phyloP scores from a whole-genome alignment of 2,113 vertebrate species.

The Todiramphus saurophagus region DNA sequence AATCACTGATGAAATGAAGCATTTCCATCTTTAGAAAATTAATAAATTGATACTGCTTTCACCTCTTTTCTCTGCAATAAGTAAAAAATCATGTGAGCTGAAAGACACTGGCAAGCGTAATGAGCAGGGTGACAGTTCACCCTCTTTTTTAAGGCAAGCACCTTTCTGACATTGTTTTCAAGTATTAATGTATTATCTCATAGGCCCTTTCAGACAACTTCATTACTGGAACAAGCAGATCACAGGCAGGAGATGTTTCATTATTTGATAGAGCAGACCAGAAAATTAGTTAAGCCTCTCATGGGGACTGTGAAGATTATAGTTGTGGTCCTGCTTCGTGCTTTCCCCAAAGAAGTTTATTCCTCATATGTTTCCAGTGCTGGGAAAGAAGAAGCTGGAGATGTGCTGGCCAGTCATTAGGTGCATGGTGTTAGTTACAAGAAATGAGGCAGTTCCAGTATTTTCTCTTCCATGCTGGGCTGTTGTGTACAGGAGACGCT shows the following conservation, averaged over 20 bases:
- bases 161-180: not conserved
- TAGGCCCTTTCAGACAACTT: not conserved
- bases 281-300: not conserved
- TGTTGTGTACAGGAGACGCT: not conserved
- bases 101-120: not conserved
- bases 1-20: not conserved
- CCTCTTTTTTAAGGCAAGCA: not conserved
- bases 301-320: rapidly evolving
- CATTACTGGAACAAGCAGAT: not conserved
- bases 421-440: not conserved
- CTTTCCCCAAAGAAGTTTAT: not conserved
- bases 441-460: not conserved
- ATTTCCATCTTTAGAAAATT: not conserved
- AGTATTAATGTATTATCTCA: not conserved
- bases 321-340: not conserved
- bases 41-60: not conserved
- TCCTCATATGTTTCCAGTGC: not conserved
- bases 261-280: not conserved
- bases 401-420: not conserved
- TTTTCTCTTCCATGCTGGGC: rapidly evolving
- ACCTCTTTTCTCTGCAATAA: not conserved
- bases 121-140: not conserved
- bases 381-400: not conserved
- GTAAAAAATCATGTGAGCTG: not conserved
- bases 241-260: not conserved